Base-by-base conservation (phyloP, 1,140 invertebrate genomes). In the Sarcophaga peregrina region DNA sequence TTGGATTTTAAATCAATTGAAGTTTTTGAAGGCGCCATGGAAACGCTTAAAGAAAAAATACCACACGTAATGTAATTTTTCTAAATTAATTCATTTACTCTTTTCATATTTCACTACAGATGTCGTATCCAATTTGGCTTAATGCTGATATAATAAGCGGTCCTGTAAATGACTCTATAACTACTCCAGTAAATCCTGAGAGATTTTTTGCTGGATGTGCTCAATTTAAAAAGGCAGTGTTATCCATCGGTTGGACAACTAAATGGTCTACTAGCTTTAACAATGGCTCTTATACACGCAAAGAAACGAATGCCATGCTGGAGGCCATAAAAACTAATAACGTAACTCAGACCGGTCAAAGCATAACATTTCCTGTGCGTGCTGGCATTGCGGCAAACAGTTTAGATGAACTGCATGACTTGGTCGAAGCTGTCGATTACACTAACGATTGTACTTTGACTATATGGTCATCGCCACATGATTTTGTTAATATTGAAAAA, bases 221-320 rank as follows among this genome's bases (percentile, higher is more conserved):
- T 17, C 90, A 92, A 72, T 94, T 96, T 83, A 93, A 94, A 0
- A 91, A 94, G 45, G 85, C 86, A 9, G 94, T 94, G 0, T 89
- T 98, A 9, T 97, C 96, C 4, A 91, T 97, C 17, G 97, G 97
- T 15, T 98, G 97, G 97, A 97, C 95, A 3, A 97, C 96, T 1
- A 91, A 91, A 72, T 93, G 93, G 86, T 92, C 91, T 0, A 88
- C 89, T 0, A 90, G 92, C 80, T 84, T 90, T 9, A 92, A 91
- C 0, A 91, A 92, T 46, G 92, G 92, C 4, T 91, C 91, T 17
- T 98, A 97, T 89, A 94, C 92, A 0, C 86, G 92, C 46, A 90
- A 93, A 0, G 94, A 96, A 58, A 93, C 97, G 0, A 91, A 94
- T 0, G 91, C 92, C 46, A 97, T 98, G 97, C 85, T 95, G n/a